These are phyloP conservation scores for Meteorus colon DNA, from an alignment of 2,888 invertebrate genomes.

Conservation along the genomic window DNA sequence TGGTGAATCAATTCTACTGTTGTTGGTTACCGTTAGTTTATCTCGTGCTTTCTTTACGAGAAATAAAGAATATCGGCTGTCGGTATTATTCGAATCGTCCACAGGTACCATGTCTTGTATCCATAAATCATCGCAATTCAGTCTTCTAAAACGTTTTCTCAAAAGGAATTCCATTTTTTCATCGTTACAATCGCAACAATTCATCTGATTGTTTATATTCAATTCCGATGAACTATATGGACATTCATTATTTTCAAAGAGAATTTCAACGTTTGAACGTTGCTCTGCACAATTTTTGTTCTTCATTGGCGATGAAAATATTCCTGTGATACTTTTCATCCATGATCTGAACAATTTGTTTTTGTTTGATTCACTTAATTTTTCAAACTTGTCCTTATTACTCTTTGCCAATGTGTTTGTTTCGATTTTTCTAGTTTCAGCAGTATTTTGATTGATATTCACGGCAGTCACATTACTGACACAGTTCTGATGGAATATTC, in stretches of 20 bases:
- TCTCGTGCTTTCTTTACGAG: conserved; percentile 45
- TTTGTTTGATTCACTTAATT: neutral
- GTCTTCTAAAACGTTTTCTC: conserved; percentile 33
- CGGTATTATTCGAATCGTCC: conserved; percentile 32
- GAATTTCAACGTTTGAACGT: conserved; percentile 40
- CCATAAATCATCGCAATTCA: conserved; percentile 53
- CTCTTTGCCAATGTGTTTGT: neutral
- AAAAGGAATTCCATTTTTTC: conserved; percentile 23
- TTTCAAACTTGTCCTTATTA: neutral
- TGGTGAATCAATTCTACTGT: neutral
- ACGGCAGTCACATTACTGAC: neutral
- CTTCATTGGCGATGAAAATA: conserved; percentile 38
- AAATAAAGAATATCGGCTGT: conserved; percentile 57
- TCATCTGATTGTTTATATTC: neutral
- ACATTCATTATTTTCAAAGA: conserved; percentile 58
- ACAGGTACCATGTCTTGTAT: conserved; percentile 42
- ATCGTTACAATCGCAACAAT: neutral
- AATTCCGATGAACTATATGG: conserved; percentile 45
- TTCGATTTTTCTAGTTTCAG: neutral
- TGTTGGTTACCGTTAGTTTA: neutral
- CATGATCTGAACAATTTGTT: neutral
- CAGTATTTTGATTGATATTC: conserved; percentile 11
- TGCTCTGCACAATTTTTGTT: conserved; percentile 2
- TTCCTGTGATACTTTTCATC: conserved; percentile 11
- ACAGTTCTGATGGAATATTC: neutral